Base-by-base conservation (phyloP, 2,888 invertebrate species). In the Piscicola geometra region DNA sequence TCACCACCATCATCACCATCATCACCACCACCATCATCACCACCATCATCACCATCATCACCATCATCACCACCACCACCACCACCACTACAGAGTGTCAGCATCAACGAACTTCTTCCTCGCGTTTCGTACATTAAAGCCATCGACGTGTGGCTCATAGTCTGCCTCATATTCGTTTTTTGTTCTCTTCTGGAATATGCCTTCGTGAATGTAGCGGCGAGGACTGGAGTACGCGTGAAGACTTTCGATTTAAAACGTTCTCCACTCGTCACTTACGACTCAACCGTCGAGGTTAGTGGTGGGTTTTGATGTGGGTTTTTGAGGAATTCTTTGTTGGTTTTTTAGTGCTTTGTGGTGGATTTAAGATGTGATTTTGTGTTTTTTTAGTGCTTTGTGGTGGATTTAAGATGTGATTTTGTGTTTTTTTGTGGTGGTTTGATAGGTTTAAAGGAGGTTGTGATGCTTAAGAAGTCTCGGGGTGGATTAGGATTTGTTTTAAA, bases 111-210 rank as follows among this genome's bases (percentile, higher is more conserved):
- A 32, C 25, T 73, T 35, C 35, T 73, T n/a, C 73, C 73, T 15
- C 60, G 73, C 21, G 73, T 73, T 25, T 73, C 73, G 32, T 73
- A 73, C 73, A 73, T 73, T n/a, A 73, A 73, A 64, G 73, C 73
- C n/a, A 73, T 73, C 64, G 73, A 73, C 41, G 73, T 73, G 36
- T 73, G 73, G 73, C 28, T 73, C 32, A 73, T 73, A 30, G 73
- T 73, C 12, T 73, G 73, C 35, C 64, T 73, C 60, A 60, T 60
- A 0, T 73, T 73, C 41, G 73, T 73, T 36, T 73, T 73, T 64
- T 73, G 73, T 64, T 73, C 73, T 21, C 30, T 73, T 1, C 64
- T 73, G 25, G 73, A 73, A 64, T 73, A 73, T 30, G 73, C 73
- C 73, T 60, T 73, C 32, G 73, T 73, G 33, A 73, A 73, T 25